phyloP scores from a whole-genome alignment of 2,797 vertebrate species.

The Liasis olivaceus region DNA sequence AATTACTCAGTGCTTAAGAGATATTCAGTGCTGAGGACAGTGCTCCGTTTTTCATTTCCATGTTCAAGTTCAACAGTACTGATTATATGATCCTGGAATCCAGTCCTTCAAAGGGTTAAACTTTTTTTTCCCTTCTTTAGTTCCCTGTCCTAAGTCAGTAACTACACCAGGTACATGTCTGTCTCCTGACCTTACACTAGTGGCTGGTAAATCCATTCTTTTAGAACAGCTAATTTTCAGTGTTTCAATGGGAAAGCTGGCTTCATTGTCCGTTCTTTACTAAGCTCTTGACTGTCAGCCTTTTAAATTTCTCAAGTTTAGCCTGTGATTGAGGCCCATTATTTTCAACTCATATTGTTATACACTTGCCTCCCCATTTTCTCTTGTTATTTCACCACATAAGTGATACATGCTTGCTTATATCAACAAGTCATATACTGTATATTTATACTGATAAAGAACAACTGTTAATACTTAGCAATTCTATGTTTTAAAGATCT shows the following conservation, averaged over 20 bases:
- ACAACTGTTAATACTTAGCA: neutral
- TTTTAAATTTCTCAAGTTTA: neutral
- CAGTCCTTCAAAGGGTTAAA: neutral
- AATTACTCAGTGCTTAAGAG: neutral
- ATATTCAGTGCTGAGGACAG: neutral
- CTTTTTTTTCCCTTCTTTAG: neutral
- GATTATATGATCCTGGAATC: neutral
- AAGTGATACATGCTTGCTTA: neutral
- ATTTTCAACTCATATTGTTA: neutral
- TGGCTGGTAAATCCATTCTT: neutral
- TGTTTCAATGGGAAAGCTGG: neutral
- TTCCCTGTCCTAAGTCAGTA: neutral
- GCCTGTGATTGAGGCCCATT: neutral
- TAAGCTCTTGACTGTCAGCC: too few species aligned
- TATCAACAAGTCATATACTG: neutral
- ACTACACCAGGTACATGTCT: neutral
- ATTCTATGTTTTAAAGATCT: neutral
- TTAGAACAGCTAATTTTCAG: neutral
- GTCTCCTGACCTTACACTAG: neutral
- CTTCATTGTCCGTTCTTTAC: neutral
- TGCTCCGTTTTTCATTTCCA: neutral
- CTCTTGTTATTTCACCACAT: neutral
- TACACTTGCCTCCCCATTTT: neutral
- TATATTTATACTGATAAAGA: neutral
- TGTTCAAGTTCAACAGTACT: neutral